Conservation (phyloP, 2,797 vertebrate genomes). For the Sebastes steindachneri region DNA sequence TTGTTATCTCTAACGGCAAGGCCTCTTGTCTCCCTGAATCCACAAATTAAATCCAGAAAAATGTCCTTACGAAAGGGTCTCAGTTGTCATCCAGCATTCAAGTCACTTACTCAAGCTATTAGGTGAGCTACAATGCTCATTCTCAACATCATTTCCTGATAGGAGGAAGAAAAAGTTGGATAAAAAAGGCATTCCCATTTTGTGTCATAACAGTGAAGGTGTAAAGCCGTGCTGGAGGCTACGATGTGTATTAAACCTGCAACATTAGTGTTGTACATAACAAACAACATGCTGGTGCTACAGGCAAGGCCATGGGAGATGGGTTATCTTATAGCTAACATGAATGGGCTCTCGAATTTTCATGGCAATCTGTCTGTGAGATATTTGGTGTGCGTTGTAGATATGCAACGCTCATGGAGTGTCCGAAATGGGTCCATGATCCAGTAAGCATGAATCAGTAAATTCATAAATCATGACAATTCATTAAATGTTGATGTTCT, state of each 20-base stretch:
- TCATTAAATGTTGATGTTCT: conserved; percentile 10
- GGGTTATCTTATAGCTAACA: background rate
- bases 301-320: background rate
- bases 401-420: background rate
- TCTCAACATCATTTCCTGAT: conserved; percentile 23
- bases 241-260: background rate
- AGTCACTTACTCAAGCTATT: conserved; percentile 59
- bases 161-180: conserved; percentile 30
- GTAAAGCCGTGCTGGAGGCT: background rate
- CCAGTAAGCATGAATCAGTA: conserved; percentile 5
- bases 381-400: background rate
- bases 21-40: conserved; percentile 65
- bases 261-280: background rate
- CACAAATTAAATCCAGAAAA: conserved; percentile 68
- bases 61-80: conserved; percentile 33
- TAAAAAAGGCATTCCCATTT: conserved; percentile 32
- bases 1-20: conserved; percentile 67
- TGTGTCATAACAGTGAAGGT: conserved; percentile 6
- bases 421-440: conserved; percentile 13
- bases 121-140: conserved; percentile 37
- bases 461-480: background rate
- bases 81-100: conserved; percentile 51
- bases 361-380: background rate
- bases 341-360: background rate
- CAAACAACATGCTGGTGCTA: background rate